These are phyloP conservation scores for Conus ventricosus DNA, from an alignment of 1,140 invertebrate species.

Conservation along the genomic window DNA sequence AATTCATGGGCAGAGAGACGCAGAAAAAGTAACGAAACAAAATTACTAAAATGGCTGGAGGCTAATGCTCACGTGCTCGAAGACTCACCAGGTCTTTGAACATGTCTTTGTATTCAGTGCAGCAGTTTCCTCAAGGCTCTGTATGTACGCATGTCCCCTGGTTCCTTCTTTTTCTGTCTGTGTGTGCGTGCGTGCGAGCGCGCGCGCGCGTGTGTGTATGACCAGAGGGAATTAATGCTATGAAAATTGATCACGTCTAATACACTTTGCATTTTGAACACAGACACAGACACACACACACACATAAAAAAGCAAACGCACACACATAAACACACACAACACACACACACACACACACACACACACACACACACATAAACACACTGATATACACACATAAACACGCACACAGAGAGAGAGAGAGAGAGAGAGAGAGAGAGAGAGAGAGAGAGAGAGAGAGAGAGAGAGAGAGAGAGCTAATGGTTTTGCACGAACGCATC, in stretches of 20 bases:
- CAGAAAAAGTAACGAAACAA: neutral
- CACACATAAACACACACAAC: neutral
- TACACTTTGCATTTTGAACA: neutral
- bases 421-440: too few species aligned
- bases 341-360: slow-evolving; percentile 33
- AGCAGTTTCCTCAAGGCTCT: neutral
- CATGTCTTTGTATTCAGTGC: neutral
- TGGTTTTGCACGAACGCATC: too few species aligned
- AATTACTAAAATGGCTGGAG: neutral
- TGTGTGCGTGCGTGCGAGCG: too few species aligned
- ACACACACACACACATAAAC: too few species aligned
- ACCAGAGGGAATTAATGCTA: neutral
- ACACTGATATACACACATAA: neutral
- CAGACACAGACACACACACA: slow-evolving; percentile 25
- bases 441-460: too few species aligned
- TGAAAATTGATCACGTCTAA: neutral
- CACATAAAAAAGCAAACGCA: slow-evolving; percentile 5
- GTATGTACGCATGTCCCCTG: neutral
- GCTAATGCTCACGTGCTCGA: neutral
- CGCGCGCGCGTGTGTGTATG: too few species aligned
- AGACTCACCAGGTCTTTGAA: neutral
- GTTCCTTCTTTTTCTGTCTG: too few species aligned
- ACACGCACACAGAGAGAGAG: neutral
- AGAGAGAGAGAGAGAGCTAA: too few species aligned
- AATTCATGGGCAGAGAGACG: slow-evolving; percentile 17